Evolutionary conservation across 1,140 invertebrate species (phyloP), one percentile per base, ranked within the genome.

Genomic region (Ectropis grisescens): DNA sequence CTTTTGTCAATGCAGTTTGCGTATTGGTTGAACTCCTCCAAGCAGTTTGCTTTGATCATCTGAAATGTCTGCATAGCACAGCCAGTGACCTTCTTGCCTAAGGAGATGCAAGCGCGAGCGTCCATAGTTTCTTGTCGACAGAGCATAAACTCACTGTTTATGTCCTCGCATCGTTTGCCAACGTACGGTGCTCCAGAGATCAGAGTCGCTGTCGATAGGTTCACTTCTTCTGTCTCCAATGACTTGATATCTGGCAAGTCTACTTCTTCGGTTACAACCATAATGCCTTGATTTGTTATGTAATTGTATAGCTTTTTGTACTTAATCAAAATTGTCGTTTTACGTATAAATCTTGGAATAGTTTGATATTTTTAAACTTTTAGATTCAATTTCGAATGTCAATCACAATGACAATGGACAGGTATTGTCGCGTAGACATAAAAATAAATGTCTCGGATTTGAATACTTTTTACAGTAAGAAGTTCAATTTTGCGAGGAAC

Each of bases 101-200:
- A 93, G 7, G 89, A 83, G 1, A 99, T 10, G 67, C 96, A 98
- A 50, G 89, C 88, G 10, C 95, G 82, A 0, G 96, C 93, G 83
- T 98, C 96, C 11, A 88, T 82, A 26, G 87, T 68, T 82, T 99
- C 97, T 24, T 82, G 56, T 11, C 90, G 87, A 58, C 97, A 98
- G 8, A 98, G 78, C 89, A 97, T 93, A 70, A 95, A 99, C 82
- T 99, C 97, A 88, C 98, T 97, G 71, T 94, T 95, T 38, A 90
- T 79, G 23, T 82, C 67, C 84, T 98, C 94, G 71, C 97, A 99
- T 51, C 88, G 86, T 82, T 95, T 96, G 44, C 95, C 96, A 41
- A 98, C 83, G 79, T 97, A 93, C 47, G 93, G 90, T 15, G 91
- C 85, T 2, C 90, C 93, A n/a, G 94, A 89, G 48, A 90, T 87